A percentile compares a stretch with the other conserved stretches of the same genome.
These are phyloP conservation scores for Pristis pectinata DNA, from an alignment of 2,797 vertebrate genomes.

Conservation along the genomic window DNA sequence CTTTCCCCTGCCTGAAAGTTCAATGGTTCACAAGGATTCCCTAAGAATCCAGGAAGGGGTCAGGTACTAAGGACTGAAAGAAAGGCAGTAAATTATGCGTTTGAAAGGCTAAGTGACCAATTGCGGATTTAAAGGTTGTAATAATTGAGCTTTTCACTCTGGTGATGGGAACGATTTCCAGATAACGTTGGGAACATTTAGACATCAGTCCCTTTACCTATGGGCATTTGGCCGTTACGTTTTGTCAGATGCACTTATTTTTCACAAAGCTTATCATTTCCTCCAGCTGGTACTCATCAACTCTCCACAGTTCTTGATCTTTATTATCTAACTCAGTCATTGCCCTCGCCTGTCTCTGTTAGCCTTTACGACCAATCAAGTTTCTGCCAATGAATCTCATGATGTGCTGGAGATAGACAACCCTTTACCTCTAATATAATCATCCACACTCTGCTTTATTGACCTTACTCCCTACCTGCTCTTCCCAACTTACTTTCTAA, in stretches of 20 bases:
- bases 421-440: background rate
- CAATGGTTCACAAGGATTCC: background rate
- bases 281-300: background rate
- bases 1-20: background rate
- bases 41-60: background rate
- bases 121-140: background rate
- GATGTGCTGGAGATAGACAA: background rate
- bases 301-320: background rate
- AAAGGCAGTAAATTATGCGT: background rate
- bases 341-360: background rate
- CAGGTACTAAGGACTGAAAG: background rate
- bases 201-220: background rate
- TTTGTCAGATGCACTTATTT: background rate
- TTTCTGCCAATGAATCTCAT: background rate
- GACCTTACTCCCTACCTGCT: background rate
- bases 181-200: background rate
- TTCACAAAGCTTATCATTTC: background rate
- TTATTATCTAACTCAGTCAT: background rate
- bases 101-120: background rate
- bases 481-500: background rate
- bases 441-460: background rate
- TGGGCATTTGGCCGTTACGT: background rate
- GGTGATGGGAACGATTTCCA: background rate
- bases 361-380: background rate
- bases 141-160: background rate